phyloP scores from a whole-genome alignment of 1,140 invertebrate species.

The Drosophila tani region DNA sequence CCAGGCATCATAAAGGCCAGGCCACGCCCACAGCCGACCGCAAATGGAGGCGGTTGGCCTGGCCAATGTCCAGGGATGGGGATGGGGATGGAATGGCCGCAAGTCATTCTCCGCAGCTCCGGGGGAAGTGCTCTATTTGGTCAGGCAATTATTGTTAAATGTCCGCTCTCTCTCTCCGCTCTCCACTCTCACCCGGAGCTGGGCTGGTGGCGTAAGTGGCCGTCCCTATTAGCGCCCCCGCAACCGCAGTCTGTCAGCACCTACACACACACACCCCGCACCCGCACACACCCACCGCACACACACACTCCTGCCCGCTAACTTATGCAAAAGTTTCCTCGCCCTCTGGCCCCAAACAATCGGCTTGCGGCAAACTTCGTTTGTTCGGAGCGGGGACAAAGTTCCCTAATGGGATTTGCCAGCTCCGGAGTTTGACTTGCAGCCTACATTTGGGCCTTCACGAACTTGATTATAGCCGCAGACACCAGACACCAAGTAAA shows the following conservation, averaged over 20 bases:
- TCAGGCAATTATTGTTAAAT: conserved; percentile 74
- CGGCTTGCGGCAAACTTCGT: conserved; percentile 50
- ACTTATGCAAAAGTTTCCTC: conserved; percentile 57
- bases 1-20: conserved; percentile 47
- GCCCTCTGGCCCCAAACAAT: conserved; percentile 16
- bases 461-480: conserved; percentile 23
- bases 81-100: conserved; percentile 8
- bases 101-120: conserved; percentile 1
- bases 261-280: conserved; percentile 6
- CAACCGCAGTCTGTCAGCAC: conserved; percentile 29
- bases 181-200: background rate
- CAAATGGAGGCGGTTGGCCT: conserved; percentile 1
- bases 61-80: background rate
- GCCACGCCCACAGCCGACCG: conserved; percentile 18
- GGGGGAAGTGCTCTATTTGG: conserved; percentile 48
- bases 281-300: conserved; percentile 7
- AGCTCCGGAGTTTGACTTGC: conserved; percentile 30
- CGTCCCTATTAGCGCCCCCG: conserved; percentile 15
- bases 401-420: conserved; percentile 55
- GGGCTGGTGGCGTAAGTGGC: conserved; percentile 60
- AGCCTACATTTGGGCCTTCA: conserved; percentile 42
- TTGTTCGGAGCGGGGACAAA: conserved; percentile 31
- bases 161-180: conserved; percentile 26
- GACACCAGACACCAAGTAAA: conserved; percentile 13
- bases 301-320: conserved; percentile 10